These are phyloP conservation scores for Probaryconus sp. DNA, from an alignment of 1,140 invertebrate species.

Conservation along the genomic window DNA sequence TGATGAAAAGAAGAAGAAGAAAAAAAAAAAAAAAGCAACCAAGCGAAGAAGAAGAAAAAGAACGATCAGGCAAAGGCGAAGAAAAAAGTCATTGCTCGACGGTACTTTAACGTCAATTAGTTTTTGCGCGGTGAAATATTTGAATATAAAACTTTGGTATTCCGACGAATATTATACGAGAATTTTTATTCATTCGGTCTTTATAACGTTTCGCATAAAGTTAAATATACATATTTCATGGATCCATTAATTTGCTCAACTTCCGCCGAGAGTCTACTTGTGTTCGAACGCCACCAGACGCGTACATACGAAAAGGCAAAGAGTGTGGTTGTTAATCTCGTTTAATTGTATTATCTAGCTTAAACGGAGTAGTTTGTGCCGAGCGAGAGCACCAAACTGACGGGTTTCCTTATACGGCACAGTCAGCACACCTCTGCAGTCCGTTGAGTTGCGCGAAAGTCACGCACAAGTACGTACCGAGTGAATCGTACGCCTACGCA, in stretches of 20 bases:
- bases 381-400: slow-evolving; percentile 46
- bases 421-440: slow-evolving; percentile 45
- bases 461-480: slow-evolving; percentile 42
- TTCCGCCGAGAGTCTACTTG: slow-evolving; percentile 50
- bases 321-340: slow-evolving; percentile 56
- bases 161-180: slow-evolving; percentile 35
- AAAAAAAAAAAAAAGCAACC: background rate
- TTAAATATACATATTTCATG: slow-evolving; percentile 58
- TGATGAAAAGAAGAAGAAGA: slow-evolving; percentile 2
- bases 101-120: slow-evolving; percentile 47
- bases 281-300: slow-evolving; percentile 29
- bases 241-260: slow-evolving; percentile 59
- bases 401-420: slow-evolving; percentile 62
- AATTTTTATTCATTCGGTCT: slow-evolving; percentile 51
- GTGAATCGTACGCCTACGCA: slow-evolving; percentile 55
- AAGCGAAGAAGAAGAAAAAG: background rate
- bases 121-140: slow-evolving; percentile 51
- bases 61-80: background rate
- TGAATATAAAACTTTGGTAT: slow-evolving; percentile 45
- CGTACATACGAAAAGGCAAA: background rate
- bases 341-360: slow-evolving; percentile 67
- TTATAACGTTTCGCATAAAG: slow-evolving; percentile 52
- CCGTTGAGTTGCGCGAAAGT: slow-evolving; percentile 57
- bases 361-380: slow-evolving; percentile 52
- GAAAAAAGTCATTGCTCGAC: slow-evolving; percentile 15